Evolutionary conservation across 1,140 invertebrate genomes (phyloP).

Genomic region (Cheumatopsyche charites): DNA sequence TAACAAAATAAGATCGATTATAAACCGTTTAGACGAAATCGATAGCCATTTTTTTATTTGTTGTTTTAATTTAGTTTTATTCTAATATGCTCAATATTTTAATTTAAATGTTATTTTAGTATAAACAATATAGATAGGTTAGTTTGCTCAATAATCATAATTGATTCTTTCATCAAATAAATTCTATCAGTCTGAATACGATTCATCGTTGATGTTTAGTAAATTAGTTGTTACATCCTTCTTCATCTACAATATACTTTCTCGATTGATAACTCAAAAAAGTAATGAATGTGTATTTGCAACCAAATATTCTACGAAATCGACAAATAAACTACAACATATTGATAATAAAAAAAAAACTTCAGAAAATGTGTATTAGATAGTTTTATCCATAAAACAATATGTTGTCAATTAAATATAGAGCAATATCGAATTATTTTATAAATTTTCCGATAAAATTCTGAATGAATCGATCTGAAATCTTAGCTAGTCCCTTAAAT

Average conservation of each 20-base stretch:
- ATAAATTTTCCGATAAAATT: background rate
- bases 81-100: slow-evolving; percentile 10
- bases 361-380: background rate
- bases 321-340: slow-evolving; percentile 19
- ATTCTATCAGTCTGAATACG: slow-evolving; percentile 18
- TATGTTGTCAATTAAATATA: slow-evolving; percentile 33
- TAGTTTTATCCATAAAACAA: background rate
- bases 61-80: too few species aligned
- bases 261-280: background rate
- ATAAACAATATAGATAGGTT: slow-evolving; percentile 7
- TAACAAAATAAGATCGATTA: too few species aligned
- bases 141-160: slow-evolving; percentile 23
- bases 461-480: background rate
- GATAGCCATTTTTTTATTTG: too few species aligned
- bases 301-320: background rate
- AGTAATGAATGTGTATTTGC: background rate
- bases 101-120: slow-evolving; percentile 9
- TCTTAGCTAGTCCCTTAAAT: slow-evolving; percentile 33
- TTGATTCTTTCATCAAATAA: background rate
- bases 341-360: slow-evolving; percentile 5
- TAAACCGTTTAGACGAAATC: too few species aligned
- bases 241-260: background rate
- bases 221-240: slow-evolving; percentile 15
- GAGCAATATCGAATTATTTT: slow-evolving; percentile 15
- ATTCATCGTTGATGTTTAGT: slow-evolving; percentile 24